Evolutionary conservation across 1,140 invertebrate genomes (phyloP).

Genomic region (Saccostrea glomerata): DNA sequence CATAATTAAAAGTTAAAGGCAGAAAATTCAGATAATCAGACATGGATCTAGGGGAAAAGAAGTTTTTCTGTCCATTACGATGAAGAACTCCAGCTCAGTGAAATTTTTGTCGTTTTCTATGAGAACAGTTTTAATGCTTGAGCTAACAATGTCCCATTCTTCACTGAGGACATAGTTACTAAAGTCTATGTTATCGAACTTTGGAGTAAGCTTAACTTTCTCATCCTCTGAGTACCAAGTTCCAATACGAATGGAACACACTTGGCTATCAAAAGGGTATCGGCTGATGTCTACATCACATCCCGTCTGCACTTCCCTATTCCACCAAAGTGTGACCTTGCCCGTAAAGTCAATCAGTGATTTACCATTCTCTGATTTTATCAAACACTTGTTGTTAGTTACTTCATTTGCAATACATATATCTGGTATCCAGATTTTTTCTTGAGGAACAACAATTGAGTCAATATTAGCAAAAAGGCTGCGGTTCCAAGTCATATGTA

Average conservation of each 20-base stretch:
- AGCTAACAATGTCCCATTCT: constrained; percentile 39
- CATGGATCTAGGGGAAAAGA: constrained; percentile 46
- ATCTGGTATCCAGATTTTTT: constrained; percentile 44
- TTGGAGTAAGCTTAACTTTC: not conserved
- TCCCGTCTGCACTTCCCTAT: not conserved
- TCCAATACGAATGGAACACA: constrained; percentile 41
- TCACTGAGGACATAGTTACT: constrained; percentile 25
- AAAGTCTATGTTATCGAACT: not conserved
- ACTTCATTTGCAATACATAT: constrained; percentile 38
- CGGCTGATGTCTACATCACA: constrained; percentile 33
- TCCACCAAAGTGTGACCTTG: not conserved
- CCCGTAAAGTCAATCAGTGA: constrained; percentile 2
- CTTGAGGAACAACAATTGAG: not conserved
- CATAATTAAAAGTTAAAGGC: too few relatives aligned
- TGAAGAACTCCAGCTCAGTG: constrained; percentile 35
- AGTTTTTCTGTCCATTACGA: constrained; percentile 45
- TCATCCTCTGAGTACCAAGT: constrained; percentile 44
- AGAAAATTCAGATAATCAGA: too few relatives aligned
- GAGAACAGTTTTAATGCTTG: not conserved
- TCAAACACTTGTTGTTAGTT: constrained; percentile 25
- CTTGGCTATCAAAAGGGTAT: constrained; percentile 47
- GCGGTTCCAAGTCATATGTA: constrained; percentile 3
- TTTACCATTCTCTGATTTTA: not conserved
- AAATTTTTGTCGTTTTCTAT: not conserved
- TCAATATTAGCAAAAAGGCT: not conserved